Evolutionary conservation across 2,113 vertebrate species (phyloP), one percentile per base, ranked within the genome.

Genomic region (Hyperopisus bebe): DNA sequence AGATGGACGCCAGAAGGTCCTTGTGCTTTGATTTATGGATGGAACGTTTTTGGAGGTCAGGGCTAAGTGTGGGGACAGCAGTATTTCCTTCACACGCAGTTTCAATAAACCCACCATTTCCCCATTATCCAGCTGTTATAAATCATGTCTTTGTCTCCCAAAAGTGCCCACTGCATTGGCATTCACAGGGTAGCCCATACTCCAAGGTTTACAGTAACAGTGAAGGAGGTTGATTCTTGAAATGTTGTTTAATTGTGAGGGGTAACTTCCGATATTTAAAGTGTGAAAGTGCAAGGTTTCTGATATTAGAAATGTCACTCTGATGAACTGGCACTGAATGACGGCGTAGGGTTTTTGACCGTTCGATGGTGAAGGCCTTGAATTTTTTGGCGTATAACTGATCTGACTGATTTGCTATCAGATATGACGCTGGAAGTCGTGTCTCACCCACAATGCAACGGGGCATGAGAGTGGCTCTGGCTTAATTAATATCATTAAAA

Each of bases 401-500:
- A 80, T 80, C 35, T 3, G 13, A 80, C 39, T 80, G 74, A 80
- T 80, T 17, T 80, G 35, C 15, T 19, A n/a, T 91, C 90, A 90
- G 31, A 82, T 90, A 89, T 93, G 90, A 92, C 90, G 53, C 90
- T 90, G 35, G 87, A 87, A 88, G 88, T 84, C 70, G 85, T 90
- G 91, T 91, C 85, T 92, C 93, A 92, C 93, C 91, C 89, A 88
- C 74, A 74, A 48, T 91, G 92, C 91, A 93, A 87, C 93, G 90
- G 91, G 44, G 83, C 83, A 48, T 50, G 42, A 5, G 74, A 87
- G 93, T 90, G 89, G 89, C 3, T 53, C 0, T 90, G 91, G 44
- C 91, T 94, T 93, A 93, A 94, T 94, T 93, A 94, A 94, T 93
- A 94, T 94, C 94, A 95, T 95, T 94, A 93, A 92, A 91, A 93